phyloP scores from a whole-genome alignment of 64 coral and sea anemone species.

The Orbicella faveolata region DNA sequence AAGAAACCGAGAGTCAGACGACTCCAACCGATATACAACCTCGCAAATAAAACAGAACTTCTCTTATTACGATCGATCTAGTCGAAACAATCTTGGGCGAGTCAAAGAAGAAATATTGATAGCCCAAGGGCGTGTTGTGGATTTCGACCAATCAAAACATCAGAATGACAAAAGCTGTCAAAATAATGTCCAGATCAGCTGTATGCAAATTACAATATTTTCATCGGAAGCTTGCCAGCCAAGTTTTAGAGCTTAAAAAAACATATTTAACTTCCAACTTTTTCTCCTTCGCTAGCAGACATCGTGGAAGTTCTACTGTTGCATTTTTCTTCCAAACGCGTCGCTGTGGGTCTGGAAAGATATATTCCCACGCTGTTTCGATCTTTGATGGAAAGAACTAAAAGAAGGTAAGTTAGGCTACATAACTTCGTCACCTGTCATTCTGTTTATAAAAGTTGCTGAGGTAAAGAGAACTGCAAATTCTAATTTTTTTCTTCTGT shows the following conservation, averaged over 20 bases:
- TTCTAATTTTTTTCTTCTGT: no score
- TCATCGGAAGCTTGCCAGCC: not conserved
- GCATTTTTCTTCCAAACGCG: no score
- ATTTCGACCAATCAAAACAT: not conserved
- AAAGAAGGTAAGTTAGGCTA: no score
- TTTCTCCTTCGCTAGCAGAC: not conserved
- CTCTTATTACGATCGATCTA: not conserved
- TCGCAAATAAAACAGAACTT: not conserved
- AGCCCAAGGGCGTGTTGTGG: not conserved
- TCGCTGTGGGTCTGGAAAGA: no score
- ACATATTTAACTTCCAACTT: not conserved
- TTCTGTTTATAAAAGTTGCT: no score
- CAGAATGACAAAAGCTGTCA: not conserved
- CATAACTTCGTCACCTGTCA: no score
- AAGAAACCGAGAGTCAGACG: not conserved
- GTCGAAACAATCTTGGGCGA: not conserved
- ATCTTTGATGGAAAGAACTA: no score
- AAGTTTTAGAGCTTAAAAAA: not conserved
- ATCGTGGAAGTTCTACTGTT: not conserved
- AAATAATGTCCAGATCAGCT: conserved; percentile 9
- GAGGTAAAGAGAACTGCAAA: no score
- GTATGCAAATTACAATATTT: conserved; percentile 7
- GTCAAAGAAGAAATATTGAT: conserved; percentile 1
- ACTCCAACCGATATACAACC: not conserved
- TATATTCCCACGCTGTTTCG: no score